Conservation (phyloP, 2,888 invertebrate genomes). For the Eristalis arbustorum region DNA sequence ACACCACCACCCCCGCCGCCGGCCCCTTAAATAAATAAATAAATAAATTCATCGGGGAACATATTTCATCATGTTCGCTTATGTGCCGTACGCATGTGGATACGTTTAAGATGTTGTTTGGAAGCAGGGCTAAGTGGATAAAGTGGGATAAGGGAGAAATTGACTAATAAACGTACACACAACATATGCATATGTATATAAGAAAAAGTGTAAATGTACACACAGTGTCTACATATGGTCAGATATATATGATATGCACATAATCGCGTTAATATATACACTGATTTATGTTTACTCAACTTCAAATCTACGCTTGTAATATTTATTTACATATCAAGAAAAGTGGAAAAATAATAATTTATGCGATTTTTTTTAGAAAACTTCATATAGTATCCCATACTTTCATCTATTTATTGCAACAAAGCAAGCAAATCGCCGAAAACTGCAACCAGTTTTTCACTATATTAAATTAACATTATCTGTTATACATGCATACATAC, state of each 20-base stretch:
- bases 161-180: conserved; percentile 12
- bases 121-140: conserved; percentile 48
- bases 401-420: too few species aligned
- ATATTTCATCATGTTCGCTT: conserved; percentile 65
- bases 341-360: too few species aligned
- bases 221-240: neutral
- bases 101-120: conserved; percentile 43
- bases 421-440: neutral
- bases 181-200: neutral
- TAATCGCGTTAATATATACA: neutral
- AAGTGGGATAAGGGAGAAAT: conserved; percentile 53
- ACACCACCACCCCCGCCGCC: conserved; percentile 49
- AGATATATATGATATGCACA: neutral
- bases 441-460: too few species aligned
- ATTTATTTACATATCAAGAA: neutral
- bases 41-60: conserved; percentile 59
- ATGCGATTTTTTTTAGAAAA: too few species aligned
- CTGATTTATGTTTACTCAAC: neutral
- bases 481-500: neutral
- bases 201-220: neutral
- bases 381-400: too few species aligned
- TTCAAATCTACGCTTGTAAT: neutral
- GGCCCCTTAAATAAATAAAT: conserved; percentile 58
- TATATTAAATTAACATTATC: too few species aligned
- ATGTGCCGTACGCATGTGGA: conserved; percentile 58